A percentile compares a stretch with the other conserved stretches of the same genome.
Evolutionary conservation across 2,797 vertebrate species (phyloP).

Genomic region (Spondyliosoma cantharus): DNA sequence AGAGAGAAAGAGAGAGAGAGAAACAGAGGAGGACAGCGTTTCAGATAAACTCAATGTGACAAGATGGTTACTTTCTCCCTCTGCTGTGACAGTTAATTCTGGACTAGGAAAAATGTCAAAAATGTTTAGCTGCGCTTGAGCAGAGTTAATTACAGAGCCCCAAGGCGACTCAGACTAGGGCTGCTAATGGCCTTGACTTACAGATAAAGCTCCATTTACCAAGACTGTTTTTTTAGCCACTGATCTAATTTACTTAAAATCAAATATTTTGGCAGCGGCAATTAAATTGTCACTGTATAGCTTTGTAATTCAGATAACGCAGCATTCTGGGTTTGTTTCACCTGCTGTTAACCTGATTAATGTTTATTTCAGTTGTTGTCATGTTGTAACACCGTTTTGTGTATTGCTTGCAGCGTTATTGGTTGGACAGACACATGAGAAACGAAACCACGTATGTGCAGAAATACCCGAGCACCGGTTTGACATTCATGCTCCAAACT

Average conservation of each 20-base stretch:
- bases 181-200: constrained; percentile 95
- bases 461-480: constrained; percentile 38
- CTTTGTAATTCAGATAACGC: constrained; percentile 47
- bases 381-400: background rate
- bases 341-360: constrained; percentile 23
- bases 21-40: constrained; percentile 64
- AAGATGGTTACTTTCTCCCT: constrained; percentile 94
- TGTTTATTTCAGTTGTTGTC: constrained; percentile 1
- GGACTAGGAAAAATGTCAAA: constrained; percentile 97
- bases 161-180: constrained; percentile 88
- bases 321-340: constrained; percentile 24
- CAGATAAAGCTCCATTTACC: constrained; percentile 95
- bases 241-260: constrained; percentile 97
- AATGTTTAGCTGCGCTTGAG: constrained; percentile 98
- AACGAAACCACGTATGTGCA: constrained; percentile 36
- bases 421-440: constrained; percentile 36
- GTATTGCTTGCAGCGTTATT: background rate
- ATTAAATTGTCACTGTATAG: constrained; percentile 88
- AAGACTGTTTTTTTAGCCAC: constrained; percentile 88
- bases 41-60: constrained; percentile 91
- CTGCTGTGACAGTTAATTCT: constrained; percentile 97
- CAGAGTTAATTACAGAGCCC: constrained; percentile 97
- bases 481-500: constrained; percentile 71
- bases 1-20: constrained; percentile 40
- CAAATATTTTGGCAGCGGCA: constrained; percentile 93